Evolutionary conservation across 2,797 vertebrate species (phyloP).

Genomic region (Aphelocoma californica): DNA sequence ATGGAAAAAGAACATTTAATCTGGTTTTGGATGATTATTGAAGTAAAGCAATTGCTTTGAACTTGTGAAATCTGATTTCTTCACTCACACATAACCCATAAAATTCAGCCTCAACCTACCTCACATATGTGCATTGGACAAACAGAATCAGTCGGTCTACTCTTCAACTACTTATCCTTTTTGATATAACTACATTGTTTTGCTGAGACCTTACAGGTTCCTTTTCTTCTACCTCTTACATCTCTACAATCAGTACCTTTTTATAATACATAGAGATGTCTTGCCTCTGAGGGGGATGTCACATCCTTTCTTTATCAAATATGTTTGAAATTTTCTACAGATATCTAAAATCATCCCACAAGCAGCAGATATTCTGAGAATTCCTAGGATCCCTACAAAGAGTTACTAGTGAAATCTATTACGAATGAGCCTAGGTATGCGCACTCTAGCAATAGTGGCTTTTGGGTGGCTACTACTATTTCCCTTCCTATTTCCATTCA

Average conservation of each 20-base stretch:
- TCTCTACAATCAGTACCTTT: neutral
- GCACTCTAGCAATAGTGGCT: neutral
- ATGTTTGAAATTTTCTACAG: neutral
- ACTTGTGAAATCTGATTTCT: neutral
- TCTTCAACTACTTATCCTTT: neutral
- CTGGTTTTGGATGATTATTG: neutral
- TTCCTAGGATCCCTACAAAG: neutral
- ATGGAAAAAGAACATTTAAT: conserved; percentile 19
- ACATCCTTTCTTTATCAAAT: neutral
- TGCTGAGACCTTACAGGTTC: neutral
- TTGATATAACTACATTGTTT: neutral
- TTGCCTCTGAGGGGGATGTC: neutral
- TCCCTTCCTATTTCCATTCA: neutral
- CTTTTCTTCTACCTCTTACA: neutral
- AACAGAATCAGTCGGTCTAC: neutral
- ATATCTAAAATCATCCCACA: neutral
- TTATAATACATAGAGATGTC: neutral
- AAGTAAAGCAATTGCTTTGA: conserved; percentile 27
- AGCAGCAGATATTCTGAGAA: neutral
- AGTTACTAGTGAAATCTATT: neutral
- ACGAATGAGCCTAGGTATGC: neutral
- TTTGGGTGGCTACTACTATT: neutral
- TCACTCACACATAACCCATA: neutral
- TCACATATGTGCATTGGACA: neutral
- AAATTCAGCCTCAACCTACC: neutral